phyloP scores from a whole-genome alignment of 2,113 vertebrate species.

The Procavia capensis region DNA sequence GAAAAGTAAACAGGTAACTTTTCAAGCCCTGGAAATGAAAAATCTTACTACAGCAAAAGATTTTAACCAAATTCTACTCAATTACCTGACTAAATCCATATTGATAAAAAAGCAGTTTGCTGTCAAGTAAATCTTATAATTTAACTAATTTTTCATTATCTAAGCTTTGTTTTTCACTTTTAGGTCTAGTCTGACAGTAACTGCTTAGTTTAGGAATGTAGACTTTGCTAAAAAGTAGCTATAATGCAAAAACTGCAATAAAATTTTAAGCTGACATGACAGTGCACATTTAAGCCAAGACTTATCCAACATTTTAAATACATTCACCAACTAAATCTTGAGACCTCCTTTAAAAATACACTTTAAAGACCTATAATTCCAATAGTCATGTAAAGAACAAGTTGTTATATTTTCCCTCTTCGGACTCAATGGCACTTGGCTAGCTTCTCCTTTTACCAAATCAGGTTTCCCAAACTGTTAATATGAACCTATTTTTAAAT shows the following conservation, averaged over 20 bases:
- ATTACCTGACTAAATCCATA: not conserved
- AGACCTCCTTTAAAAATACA: not conserved
- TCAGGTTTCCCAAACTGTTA: not conserved
- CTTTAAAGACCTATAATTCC: not conserved
- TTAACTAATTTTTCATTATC: conserved; percentile 40
- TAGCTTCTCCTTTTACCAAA: conserved; percentile 38
- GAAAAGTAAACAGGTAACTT: not conserved
- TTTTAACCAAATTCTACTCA: conserved; percentile 2
- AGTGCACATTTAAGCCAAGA: not conserved
- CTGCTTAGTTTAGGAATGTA: conserved; percentile 4
- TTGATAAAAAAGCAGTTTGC: not conserved
- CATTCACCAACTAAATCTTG: conserved; percentile 11
- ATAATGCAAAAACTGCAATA: conserved; percentile 20
- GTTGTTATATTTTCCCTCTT: not conserved
- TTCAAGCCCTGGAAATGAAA: conserved; percentile 46
- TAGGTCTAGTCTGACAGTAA: not conserved
- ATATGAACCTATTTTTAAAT: conserved; percentile 1
- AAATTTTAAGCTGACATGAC: not conserved
- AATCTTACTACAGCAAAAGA: not conserved
- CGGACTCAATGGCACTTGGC: no score
- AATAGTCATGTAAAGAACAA: not conserved
- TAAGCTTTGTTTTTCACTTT: conserved; percentile 52
- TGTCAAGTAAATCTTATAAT: conserved; percentile 8
- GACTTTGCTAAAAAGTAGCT: conserved; percentile 23
- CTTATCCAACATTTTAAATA: not conserved